phyloP scores from a whole-genome alignment of 2,113 vertebrate species.

The Melanerpes formicivorus region DNA sequence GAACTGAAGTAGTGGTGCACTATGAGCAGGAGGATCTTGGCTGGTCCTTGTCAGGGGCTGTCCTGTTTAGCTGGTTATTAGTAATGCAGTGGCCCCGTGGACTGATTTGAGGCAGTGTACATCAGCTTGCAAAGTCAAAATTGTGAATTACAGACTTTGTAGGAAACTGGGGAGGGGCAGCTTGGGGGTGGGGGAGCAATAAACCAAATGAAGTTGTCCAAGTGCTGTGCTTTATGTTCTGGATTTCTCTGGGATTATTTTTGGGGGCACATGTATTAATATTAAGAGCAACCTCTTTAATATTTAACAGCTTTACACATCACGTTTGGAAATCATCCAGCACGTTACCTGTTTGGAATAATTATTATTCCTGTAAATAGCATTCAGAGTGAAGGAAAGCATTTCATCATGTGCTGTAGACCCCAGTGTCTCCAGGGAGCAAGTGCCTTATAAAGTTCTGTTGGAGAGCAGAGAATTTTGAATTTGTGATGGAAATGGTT shows the following conservation, averaged over 20 bases:
- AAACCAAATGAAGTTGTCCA: neutral
- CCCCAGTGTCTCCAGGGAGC: neutral
- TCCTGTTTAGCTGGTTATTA: neutral
- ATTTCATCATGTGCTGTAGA: conserved; percentile 2
- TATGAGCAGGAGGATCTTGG: neutral
- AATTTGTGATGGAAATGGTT: neutral
- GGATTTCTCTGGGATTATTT: neutral
- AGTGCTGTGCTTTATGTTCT: neutral
- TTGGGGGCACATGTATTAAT: neutral
- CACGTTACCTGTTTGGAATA: conserved; percentile 14
- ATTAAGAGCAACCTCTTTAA: neutral
- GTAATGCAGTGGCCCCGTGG: rapidly evolving
- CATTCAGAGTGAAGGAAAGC: neutral
- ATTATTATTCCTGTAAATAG: conserved; percentile 18
- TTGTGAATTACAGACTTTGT: neutral
- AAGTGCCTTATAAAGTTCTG: neutral
- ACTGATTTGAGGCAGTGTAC: neutral
- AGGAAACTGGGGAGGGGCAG: neutral
- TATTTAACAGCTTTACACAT: neutral
- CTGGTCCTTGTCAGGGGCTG: neutral
- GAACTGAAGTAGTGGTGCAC: neutral
- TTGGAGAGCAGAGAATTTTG: neutral
- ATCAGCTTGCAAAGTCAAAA: neutral
- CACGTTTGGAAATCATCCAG: neutral
- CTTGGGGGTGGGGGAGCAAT: neutral